Percentiles rank a stretch among this genome's conserved stretches.
Evolutionary conservation across 1,140 invertebrate genomes (phyloP).

Genomic region (Brachystomella parvula): DNA sequence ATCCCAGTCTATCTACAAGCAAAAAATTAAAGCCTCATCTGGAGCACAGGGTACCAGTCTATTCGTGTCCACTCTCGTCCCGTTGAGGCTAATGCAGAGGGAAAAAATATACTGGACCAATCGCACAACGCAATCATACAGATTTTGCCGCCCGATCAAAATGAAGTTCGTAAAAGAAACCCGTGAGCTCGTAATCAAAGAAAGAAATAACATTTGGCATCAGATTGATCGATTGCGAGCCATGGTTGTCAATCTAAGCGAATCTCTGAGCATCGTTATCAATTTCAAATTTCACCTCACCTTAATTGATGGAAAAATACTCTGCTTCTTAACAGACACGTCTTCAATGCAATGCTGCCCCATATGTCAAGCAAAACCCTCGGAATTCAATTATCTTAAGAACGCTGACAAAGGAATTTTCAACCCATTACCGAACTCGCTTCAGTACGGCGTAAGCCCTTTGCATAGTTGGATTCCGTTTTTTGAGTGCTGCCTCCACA

Average conservation of each 20-base stretch:
- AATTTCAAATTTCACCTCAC: slow-evolving; percentile 13
- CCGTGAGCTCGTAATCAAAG: slow-evolving; percentile 7
- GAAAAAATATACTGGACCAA: slow-evolving; percentile 16
- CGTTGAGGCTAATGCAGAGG: background rate
- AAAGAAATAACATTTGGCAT: slow-evolving; percentile 9
- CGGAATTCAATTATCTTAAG: slow-evolving; percentile 9
- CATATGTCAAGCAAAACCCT: slow-evolving; percentile 17
- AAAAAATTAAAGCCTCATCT: background rate
- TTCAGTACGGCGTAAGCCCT: slow-evolving; percentile 25
- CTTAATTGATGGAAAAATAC: slow-evolving; percentile 30
- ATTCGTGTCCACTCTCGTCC: slow-evolving; percentile 15
- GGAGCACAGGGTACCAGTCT: background rate
- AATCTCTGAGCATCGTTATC: background rate
- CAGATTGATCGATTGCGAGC: slow-evolving; percentile 5
- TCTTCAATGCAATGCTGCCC: slow-evolving; percentile 17
- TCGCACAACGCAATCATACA: slow-evolving; percentile 14
- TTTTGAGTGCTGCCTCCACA: slow-evolving; percentile 25
- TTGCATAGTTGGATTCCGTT: slow-evolving; percentile 29
- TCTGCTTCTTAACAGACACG: slow-evolving; percentile 13
- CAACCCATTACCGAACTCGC: background rate
- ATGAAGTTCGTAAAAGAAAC: slow-evolving; percentile 23
- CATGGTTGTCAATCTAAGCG: background rate
- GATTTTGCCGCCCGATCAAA: slow-evolving; percentile 28
- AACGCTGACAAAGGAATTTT: background rate
- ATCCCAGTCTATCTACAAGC: slow-evolving; percentile 14